Evolutionary conservation across 2,888 invertebrate genomes (phyloP).

Genomic region (Rhodophaea formosa): DNA sequence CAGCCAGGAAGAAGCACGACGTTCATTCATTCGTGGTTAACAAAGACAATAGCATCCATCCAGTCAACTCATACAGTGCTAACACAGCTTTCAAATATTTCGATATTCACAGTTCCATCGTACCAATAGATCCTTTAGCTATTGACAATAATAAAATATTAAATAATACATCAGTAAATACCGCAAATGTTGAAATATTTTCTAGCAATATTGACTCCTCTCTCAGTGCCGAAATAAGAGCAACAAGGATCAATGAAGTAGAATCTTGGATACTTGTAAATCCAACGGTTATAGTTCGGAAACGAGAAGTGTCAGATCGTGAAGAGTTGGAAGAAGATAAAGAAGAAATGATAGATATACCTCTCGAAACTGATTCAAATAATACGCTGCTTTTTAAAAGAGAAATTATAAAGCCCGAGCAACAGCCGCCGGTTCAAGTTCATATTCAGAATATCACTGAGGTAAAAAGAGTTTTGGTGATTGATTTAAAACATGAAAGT

Average conservation of each 20-base stretch:
- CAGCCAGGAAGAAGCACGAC: conserved; percentile 71
- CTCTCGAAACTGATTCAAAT: conserved; percentile 63
- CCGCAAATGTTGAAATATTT: conserved; percentile 41
- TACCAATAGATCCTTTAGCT: conserved; percentile 29
- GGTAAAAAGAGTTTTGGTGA: conserved; percentile 32
- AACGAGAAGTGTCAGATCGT: conserved; percentile 56
- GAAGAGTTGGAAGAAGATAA: conserved; percentile 43
- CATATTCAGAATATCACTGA: conserved; percentile 85
- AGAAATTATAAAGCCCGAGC: conserved; percentile 72
- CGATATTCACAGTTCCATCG: conserved; percentile 53
- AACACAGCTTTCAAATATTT: conserved; percentile 54
- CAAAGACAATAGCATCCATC: conserved; percentile 52
- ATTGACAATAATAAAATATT: conserved; percentile 4
- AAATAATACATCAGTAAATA: conserved; percentile 21
- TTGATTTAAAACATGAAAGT: neutral
- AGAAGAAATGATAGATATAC: conserved; percentile 65
- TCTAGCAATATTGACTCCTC: conserved; percentile 39
- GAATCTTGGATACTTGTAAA: conserved; percentile 68
- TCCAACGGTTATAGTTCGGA: conserved; percentile 57
- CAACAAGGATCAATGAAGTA: conserved; percentile 53
- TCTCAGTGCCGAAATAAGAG: conserved; percentile 44
- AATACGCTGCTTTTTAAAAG: conserved; percentile 66
- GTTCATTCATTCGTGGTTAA: conserved; percentile 72
- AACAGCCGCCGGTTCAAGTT: conserved; percentile 82
- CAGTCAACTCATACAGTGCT: conserved; percentile 41